Evolutionary conservation across 2,113 vertebrate genomes (phyloP), one percentile per base, ranked within the genome.

Genomic region (Tiliqua scincoides): DNA sequence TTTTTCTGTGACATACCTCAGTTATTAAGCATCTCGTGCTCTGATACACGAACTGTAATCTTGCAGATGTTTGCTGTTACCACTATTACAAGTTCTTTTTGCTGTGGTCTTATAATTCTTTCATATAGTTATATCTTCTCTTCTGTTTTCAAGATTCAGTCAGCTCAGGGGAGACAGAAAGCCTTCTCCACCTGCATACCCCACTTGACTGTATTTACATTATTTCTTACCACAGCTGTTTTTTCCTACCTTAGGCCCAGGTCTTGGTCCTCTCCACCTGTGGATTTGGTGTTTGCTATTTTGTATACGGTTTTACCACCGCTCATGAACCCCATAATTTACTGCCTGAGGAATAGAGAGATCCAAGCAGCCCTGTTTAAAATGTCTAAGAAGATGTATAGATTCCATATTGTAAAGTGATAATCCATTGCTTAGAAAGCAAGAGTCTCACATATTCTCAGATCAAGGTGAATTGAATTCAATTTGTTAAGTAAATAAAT

Each of bases 81-180:
- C 2, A 12, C 43, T 1, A 14, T 57, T 73, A 10, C 43, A 0
- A 35, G 21, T 7, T 23, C 67, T 1, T 74, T 62, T 48, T 23
- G 37, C 43, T 57, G 43, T 52, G 3, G 1, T 1, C 65, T 62
- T 1, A 48, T 75, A 11, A 65, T 75, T 63, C 57, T 27, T 43
- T 74, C 82, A 4, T 85, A 85, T 77, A 62, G 7, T 3, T 77
- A 8, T 11, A 85, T 85, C n/a, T 85, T 85, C 20, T 85, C 73
- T 4, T 1, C 73, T 10, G 73, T 77, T 11, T 2, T 85, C 12
- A 77, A 35, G 32, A 85, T 77, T 6, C 73, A 40, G 17, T 67
- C 73, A 37, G 30, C 18, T 21, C 62, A 85, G 35, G 48, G 62
- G 30, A 85, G 73, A 2, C 5, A 37, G 17, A 85, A 85, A 57